Base-by-base conservation (phyloP, 2,888 invertebrate species). In the Anodontia alba region DNA sequence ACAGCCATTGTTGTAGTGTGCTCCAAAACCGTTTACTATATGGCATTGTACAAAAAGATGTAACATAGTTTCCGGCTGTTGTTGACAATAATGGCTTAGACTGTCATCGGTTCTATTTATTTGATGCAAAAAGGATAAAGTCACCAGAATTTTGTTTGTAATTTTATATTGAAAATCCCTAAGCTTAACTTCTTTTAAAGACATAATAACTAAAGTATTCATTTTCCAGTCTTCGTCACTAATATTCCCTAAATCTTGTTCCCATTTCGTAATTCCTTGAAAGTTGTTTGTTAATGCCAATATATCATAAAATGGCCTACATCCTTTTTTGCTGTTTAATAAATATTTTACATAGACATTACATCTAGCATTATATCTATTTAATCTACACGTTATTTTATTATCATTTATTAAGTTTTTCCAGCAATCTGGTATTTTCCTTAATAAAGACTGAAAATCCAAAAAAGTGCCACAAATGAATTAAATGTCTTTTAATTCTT, bases 161-260 rank as follows among this genome's bases (percentile, higher is more conserved):
- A 51, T n/a, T n/a, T 51, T 51, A 51, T n/a, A 51, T 20, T 51
- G 51, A 51, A 51, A 51, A 51, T 51, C 51, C n/a, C 51, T 8
- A 15, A 51, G n/a, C 23, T 51, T 51, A 51, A 51, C 20, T n/a
- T 51, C 51, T 12, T 20, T 8, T 51, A 51, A 51, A 7, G 15
- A n/a, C 15, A 15, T 51, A n/a, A 51, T n/a, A 51, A 51, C 51
- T n/a, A 5, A 12, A 51, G 10, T 15, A 51, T 51, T 5, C 15
- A n/a, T 12, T 12, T n/a, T 51, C 51, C 51, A 51, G 5, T 51
- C 51, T 12, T n/a, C 23, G 20, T 12, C 51, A 51, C 20, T 7
- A 51, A 51, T 12, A 51, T n/a, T n/a, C 15, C 20, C 20, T 20
- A 51, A n/a, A 7, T 51, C 23, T 51, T n/a, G 51, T 20, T 51